phyloP scores from a whole-genome alignment of 2,797 vertebrate species.

The Melanotaenia parkinsoni region DNA sequence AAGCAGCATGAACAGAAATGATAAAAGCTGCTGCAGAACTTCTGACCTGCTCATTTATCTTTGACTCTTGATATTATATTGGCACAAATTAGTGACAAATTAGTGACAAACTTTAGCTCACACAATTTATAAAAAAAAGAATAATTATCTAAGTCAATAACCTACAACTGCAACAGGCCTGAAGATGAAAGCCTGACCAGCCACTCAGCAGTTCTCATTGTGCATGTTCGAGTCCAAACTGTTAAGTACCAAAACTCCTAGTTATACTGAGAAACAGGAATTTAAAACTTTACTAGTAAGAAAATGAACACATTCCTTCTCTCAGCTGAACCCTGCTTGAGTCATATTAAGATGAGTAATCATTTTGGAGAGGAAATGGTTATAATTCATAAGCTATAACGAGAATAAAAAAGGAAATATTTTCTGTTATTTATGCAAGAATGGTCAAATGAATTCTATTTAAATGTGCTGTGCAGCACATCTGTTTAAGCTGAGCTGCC shows the following conservation, averaged over 20 bases:
- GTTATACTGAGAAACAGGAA: neutral
- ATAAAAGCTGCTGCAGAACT: neutral
- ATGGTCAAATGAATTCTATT: neutral
- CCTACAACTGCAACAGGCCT: neutral
- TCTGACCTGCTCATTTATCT: neutral
- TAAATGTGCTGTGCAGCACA: conserved; percentile 2
- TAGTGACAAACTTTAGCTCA: neutral
- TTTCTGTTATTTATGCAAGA: neutral
- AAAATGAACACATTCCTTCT: neutral
- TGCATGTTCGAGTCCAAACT: neutral
- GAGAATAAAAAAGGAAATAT: neutral
- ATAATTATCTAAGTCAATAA: neutral
- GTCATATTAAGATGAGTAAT: conserved; percentile 32
- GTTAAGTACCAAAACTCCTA: conserved; percentile 3
- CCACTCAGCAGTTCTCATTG: neutral
- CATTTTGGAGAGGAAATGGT: conserved; percentile 19
- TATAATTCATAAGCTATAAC: neutral
- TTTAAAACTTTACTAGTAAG: neutral
- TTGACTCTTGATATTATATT: neutral
- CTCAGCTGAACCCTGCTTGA: conserved; percentile 4
- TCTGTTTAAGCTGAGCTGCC: conserved; percentile 32
- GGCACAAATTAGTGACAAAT: neutral
- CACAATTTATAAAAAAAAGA: neutral
- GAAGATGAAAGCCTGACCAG: neutral
- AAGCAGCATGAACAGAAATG: neutral